Conservation (phyloP, 1,140 invertebrate species). For the Cydia pomonella region DNA sequence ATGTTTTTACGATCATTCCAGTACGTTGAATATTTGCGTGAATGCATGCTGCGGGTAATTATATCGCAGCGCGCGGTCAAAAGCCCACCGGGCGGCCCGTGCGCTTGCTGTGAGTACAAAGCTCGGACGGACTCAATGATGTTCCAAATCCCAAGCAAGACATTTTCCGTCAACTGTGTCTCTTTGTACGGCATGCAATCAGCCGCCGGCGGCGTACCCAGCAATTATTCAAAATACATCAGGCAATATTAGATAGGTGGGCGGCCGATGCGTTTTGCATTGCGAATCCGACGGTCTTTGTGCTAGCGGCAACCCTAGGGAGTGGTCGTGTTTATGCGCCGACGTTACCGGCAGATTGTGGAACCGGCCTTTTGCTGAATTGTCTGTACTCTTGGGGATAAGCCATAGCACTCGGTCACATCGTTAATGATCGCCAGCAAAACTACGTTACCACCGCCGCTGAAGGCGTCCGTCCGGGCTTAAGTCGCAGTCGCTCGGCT, state of each 20-base stretch:
- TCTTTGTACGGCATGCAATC: slow-evolving; percentile 69
- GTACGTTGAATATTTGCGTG: background rate
- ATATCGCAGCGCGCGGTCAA: background rate
- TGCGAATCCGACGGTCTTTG: slow-evolving; percentile 75
- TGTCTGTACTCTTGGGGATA: slow-evolving; percentile 53
- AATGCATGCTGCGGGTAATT: background rate
- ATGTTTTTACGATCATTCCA: background rate
- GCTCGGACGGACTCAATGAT: slow-evolving; percentile 10
- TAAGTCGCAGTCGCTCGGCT: slow-evolving; percentile 4
- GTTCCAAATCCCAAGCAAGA: slow-evolving; percentile 61
- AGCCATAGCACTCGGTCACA: slow-evolving; percentile 36
- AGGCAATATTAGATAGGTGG: slow-evolving; percentile 77
- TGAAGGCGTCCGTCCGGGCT: slow-evolving; percentile 14
- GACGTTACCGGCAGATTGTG: slow-evolving; percentile 64
- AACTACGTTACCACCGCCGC: slow-evolving; percentile 8
- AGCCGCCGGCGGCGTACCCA: slow-evolving; percentile 55
- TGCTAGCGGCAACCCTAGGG: slow-evolving; percentile 58
- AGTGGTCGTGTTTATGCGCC: slow-evolving; percentile 65
- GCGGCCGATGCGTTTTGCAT: slow-evolving; percentile 74
- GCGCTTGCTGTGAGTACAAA: background rate
- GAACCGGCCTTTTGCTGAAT: slow-evolving; percentile 65
- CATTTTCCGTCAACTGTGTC: slow-evolving; percentile 64
- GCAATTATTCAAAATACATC: slow-evolving; percentile 80
- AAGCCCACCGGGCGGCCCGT: slow-evolving; percentile 4
- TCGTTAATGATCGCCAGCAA: slow-evolving; percentile 26